Base-by-base conservation (phyloP, 2,797 vertebrate species). In the Micropoecilia bifurca region DNA sequence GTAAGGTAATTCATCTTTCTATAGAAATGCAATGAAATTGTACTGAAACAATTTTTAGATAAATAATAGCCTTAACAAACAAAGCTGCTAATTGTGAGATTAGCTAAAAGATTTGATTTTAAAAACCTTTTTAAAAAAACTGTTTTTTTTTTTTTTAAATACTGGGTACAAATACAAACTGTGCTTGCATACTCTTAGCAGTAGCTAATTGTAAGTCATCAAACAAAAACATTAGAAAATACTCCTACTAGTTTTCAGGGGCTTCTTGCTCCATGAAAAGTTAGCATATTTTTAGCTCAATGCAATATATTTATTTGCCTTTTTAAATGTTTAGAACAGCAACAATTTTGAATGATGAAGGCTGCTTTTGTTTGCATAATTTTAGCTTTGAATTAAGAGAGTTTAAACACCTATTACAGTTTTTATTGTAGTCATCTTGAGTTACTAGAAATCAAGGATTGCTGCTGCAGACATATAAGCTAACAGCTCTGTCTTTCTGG, bases 401-500 rank as follows among this genome's bases (percentile, higher is more conserved):
- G 53, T 12, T 13, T 57, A 12, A n/a, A n/a, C n/a, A n/a, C n/a
- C n/a, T n/a, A n/a, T n/a, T n/a, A 33, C 33, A 33, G 33, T 3
- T 33, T 25, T 68, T 8, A 68, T 25, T 43, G 4, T 75, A 20
- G 9, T 9, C n/a, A 43, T 33, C 71, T n/a, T 47, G 25, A 39
- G 28, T 10, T 4, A 57, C 55, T 28, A 30, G 4, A 39, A n/a
- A 1, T 7, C 6, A 57, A 12, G 30, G 18, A 59, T 41, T 28
- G 55, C 9, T 25, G 55, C 30, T 16, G 22, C 33, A 77, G 55
- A 53, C 13, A 53, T 9, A 39, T 25, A 61, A 71, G 84, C 75
- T 75, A 78, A n/a, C 39, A 22, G 36, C 80, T 76, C 74, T 80
- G 71, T 80, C 76, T 79, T 85, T 84, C 74, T 80, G 82, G 78